A percentile compares a stretch with the other conserved stretches of the same genome.
phyloP scores from a whole-genome alignment of 1,140 invertebrate genomes.

The Musca vetustissima region DNA sequence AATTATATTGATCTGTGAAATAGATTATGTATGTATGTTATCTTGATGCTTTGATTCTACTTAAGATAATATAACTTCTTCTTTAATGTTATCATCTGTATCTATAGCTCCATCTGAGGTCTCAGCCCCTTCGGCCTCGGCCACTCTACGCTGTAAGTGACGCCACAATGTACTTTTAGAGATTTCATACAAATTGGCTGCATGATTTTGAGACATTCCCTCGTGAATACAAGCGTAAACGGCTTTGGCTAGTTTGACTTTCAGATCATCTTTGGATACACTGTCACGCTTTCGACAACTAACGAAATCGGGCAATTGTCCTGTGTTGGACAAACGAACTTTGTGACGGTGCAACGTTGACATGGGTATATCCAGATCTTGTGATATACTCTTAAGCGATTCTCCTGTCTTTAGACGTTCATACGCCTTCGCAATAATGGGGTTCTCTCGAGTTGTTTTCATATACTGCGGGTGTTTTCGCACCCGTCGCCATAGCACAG shows the following conservation, averaged over 20 bases:
- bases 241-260: conserved; percentile 60
- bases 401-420: conserved; percentile 61
- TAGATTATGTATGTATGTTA: background rate
- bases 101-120: conserved; percentile 16
- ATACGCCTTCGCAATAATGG: conserved; percentile 59
- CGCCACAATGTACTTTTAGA: conserved; percentile 67
- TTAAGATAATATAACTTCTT: conserved; percentile 31
- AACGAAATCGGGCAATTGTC: conserved; percentile 59
- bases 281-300: conserved; percentile 57
- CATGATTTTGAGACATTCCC: conserved; percentile 63
- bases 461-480: conserved; percentile 58
- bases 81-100: conserved; percentile 20
- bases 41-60: background rate
- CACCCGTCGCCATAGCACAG: conserved; percentile 64
- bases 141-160: conserved; percentile 56
- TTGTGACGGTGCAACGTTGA: conserved; percentile 65
- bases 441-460: conserved; percentile 57
- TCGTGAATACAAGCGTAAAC: conserved; percentile 61
- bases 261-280: conserved; percentile 58
- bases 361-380: conserved; percentile 61
- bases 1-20: background rate
- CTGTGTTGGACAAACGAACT: conserved; percentile 59
- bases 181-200: conserved; percentile 60
- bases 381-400: conserved; percentile 61
- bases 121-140: conserved; percentile 31